Percentiles rank a stretch among this genome's conserved stretches.
phyloP scores from a whole-genome alignment of 2,113 vertebrate genomes.

The Acrocephalus kingi region DNA sequence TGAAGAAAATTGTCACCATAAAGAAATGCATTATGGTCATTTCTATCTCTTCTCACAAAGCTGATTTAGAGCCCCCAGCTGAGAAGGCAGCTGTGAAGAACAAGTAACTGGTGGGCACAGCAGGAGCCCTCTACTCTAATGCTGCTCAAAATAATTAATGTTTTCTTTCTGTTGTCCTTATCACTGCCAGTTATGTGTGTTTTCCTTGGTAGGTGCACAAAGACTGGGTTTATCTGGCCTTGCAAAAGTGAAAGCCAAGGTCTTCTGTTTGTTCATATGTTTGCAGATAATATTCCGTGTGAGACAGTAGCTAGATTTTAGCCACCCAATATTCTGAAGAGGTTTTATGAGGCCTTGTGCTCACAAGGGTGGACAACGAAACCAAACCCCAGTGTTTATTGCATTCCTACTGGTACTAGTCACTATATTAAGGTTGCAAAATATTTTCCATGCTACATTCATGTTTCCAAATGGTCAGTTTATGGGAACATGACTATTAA shows the following conservation, averaged over 20 bases:
- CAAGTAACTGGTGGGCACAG: conserved; percentile 44
- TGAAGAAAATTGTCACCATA: conserved; percentile 9
- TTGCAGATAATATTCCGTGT: neutral
- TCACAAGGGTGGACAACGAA: neutral
- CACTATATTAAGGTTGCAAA: neutral
- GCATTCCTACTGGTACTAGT: neutral
- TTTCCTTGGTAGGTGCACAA: conserved; percentile 18
- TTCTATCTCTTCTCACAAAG: conserved; percentile 43
- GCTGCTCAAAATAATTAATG: conserved; percentile 52
- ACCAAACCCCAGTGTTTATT: fast-evolving
- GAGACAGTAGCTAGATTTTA: conserved; percentile 7
- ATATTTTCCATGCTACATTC: neutral
- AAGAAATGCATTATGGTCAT: conserved; percentile 40
- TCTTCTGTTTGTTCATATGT: neutral
- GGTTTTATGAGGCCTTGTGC: neutral
- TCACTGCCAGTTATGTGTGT: conserved; percentile 27
- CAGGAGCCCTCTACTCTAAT: conserved; percentile 46
- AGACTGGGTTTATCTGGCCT: neutral
- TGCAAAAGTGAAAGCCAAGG: neutral
- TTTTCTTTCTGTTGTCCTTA: conserved; percentile 55
- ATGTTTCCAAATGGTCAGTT: neutral
- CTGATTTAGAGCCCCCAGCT: conserved; percentile 65
- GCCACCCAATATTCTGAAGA: neutral
- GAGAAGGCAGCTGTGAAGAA: conserved; percentile 71
- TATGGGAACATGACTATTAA: neutral